Evolutionary conservation across 2,888 invertebrate species (phyloP).

Genomic region (Cheilosia vernalis): DNA sequence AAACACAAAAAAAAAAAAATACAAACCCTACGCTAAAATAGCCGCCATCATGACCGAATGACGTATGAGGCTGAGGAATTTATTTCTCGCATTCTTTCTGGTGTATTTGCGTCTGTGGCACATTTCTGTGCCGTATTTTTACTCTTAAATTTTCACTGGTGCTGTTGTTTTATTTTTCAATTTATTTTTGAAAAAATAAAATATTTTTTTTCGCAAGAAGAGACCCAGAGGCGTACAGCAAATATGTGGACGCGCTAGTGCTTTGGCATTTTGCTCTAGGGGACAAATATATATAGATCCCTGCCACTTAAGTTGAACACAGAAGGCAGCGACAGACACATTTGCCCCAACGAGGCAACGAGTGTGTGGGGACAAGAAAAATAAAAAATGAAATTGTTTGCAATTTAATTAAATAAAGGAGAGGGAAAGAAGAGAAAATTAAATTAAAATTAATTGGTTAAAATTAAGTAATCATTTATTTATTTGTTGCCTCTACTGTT

Average conservation of each 20-base stretch:
- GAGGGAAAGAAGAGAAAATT: slow-evolving; percentile 38
- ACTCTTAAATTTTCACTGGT: slow-evolving; percentile 35
- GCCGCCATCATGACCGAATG: slow-evolving; percentile 70
- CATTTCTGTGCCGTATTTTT: slow-evolving; percentile 71
- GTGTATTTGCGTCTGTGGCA: slow-evolving; percentile 75
- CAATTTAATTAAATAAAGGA: slow-evolving; percentile 59
- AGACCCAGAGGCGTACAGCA: slow-evolving; percentile 65
- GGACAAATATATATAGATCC: slow-evolving; percentile 40
- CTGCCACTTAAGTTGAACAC: slow-evolving; percentile 31
- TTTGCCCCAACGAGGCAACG: slow-evolving; percentile 9
- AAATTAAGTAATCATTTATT: slow-evolving; percentile 54
- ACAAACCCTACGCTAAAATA: slow-evolving; percentile 59
- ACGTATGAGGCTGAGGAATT: slow-evolving; percentile 71
- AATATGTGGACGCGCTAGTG: slow-evolving; percentile 51
- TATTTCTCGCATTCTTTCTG: slow-evolving; percentile 71
- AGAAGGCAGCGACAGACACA: neutral
- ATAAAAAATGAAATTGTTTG: slow-evolving; percentile 31
- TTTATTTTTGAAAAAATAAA: slow-evolving; percentile 47
- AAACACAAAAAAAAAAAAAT: slow-evolving; percentile 19
- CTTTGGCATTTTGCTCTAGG: slow-evolving; percentile 65
- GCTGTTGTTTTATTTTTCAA: slow-evolving; percentile 37
- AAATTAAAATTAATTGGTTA: slow-evolving; percentile 60
- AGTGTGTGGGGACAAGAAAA: neutral
- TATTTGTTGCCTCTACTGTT: neutral
- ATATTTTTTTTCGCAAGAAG: slow-evolving; percentile 47